phyloP scores from a whole-genome alignment of 2,113 vertebrate genomes.

The Cheirogaleus medius region DNA sequence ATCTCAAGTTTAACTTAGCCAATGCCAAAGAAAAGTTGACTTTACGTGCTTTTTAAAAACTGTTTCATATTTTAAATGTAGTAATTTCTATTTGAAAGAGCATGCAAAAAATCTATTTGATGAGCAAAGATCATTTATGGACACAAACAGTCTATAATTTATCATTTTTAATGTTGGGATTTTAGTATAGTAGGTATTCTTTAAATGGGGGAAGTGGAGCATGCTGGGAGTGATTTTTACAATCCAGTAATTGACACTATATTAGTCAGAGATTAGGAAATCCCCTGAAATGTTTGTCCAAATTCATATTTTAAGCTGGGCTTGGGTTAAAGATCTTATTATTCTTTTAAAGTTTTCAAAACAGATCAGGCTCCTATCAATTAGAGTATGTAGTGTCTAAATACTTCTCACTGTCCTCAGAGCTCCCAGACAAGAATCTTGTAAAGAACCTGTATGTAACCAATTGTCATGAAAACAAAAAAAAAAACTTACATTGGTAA shows the following conservation, averaged over 20 bases:
- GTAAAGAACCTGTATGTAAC: background rate
- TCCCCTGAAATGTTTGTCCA: background rate
- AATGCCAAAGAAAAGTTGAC: background rate
- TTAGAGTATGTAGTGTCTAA: background rate
- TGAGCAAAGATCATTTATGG: background rate
- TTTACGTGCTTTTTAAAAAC: background rate
- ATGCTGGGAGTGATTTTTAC: background rate
- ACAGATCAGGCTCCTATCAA: background rate
- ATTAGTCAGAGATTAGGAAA: constrained; percentile 1
- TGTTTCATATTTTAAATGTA: constrained; percentile 17
- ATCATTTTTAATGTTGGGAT: background rate
- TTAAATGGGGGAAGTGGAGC: background rate
- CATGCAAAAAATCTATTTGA: background rate
- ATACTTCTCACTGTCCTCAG: background rate
- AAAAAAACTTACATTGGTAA: background rate
- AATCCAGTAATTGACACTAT: background rate
- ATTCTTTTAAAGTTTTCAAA: constrained; percentile 15
- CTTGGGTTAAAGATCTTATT: background rate
- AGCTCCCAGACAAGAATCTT: background rate
- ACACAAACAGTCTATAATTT: background rate
- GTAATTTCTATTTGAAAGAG: background rate
- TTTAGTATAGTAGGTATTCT: background rate
- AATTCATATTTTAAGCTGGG: constrained; percentile 5
- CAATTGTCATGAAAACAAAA: constrained; percentile 62
- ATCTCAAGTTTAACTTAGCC: background rate